Evolutionary conservation across 2,797 vertebrate genomes (phyloP), one percentile per base, ranked within the genome.

Genomic region (Sebastes hubbsi): DNA sequence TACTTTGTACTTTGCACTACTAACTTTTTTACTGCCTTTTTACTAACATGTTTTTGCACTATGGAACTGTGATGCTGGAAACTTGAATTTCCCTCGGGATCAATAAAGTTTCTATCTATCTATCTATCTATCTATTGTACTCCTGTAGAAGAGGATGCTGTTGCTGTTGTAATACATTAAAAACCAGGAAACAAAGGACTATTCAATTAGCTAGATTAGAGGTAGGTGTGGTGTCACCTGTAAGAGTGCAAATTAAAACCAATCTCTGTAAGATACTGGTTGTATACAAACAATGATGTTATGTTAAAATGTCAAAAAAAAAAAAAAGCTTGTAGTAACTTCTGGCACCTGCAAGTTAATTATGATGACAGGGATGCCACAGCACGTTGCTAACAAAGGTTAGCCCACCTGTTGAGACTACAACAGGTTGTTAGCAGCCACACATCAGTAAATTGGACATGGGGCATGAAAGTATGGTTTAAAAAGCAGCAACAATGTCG

Each of bases 311-410:
- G 42, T 46, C 0, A 16, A 42, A 7, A 46, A 18, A 38, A 14
- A 42, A 42, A 42, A 34, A 4, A 34, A 38, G 24, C n/a, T n/a
- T 34, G 18, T 2, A 91, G 73, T 93, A 59, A 92, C 58, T 11
- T 60, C 13, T 58, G 42, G 16, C 52, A 67, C 22, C 42, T 72
- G 29, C 55, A 72, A 14, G 29, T 29, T 27, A 0, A 20, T 49
- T 29, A 56, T 27, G 7, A 34, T 34, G 7, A 36, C 58, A 70
- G 22, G 29, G 58, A 49, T 22, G 32, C 9, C 34, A 49, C 27
- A 25, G 27, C 59, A 58, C 64, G 54, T 71, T 74, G 84, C 83
- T 91, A 89, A 79, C 22, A 77, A 84, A 88, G 84, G 87, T 88
- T 86, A 56, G 22, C 54, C 22, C 24, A 88, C 65, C 25, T 36